phyloP scores from a whole-genome alignment of 2,113 vertebrate genomes.

The Lagenorhynchus albirostris region DNA sequence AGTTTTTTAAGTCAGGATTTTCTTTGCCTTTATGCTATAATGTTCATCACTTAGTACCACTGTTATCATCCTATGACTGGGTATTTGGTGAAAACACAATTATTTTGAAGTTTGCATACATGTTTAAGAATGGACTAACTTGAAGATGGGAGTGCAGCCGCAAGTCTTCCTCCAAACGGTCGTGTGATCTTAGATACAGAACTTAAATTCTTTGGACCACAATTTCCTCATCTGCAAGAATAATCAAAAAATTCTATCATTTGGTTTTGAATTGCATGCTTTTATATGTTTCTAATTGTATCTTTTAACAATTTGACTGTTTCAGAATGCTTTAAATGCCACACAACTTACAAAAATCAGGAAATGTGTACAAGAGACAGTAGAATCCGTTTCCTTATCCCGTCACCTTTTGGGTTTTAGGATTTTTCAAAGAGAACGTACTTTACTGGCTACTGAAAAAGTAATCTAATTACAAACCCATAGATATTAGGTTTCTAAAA shows the following conservation, averaged over 20 bases:
- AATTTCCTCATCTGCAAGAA: not conserved
- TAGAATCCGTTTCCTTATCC: not conserved
- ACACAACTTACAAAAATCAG: not conserved
- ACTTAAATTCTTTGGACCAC: not conserved
- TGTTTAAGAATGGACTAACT: not conserved
- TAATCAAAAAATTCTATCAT: not conserved
- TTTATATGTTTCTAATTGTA: not conserved
- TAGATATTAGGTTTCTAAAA: not conserved
- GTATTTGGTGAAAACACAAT: not conserved
- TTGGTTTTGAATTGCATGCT: not conserved
- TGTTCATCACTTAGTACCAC: not conserved
- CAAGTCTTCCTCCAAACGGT: not conserved
- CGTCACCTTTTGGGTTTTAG: not conserved
- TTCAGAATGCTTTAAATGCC: not conserved
- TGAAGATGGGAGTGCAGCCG: not conserved
- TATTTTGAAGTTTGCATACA: not conserved
- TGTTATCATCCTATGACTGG: not conserved
- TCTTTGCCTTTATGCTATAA: not conserved
- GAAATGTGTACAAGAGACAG: not conserved
- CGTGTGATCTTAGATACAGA: not conserved
- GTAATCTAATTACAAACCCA: not conserved
- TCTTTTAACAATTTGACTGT: not conserved
- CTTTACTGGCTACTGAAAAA: not conserved
- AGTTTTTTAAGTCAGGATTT: not conserved
- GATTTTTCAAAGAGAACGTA: not conserved